These are phyloP conservation scores for Limulus polyphemus DNA, from an alignment of 2,888 invertebrate genomes.

Conservation along the genomic window DNA sequence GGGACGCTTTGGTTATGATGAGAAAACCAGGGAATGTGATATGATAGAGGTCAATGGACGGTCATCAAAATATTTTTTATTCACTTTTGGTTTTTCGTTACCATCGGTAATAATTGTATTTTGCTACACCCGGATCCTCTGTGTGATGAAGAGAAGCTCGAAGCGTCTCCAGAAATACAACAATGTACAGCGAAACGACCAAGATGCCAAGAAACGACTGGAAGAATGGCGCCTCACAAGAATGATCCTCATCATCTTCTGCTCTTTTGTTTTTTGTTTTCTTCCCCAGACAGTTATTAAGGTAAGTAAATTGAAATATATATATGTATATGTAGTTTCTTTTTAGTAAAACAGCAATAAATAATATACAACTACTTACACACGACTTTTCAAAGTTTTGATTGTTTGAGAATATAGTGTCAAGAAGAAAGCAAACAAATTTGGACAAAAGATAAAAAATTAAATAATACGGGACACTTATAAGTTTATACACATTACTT, in stretches of 20 bases:
- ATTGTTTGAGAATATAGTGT: too few species aligned
- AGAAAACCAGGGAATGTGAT: slow-evolving; percentile 64
- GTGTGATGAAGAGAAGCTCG: slow-evolving; percentile 50
- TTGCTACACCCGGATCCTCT: slow-evolving; percentile 58
- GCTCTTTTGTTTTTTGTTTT: slow-evolving; percentile 78
- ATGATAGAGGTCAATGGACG: slow-evolving; percentile 50
- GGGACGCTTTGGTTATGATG: slow-evolving; percentile 68
- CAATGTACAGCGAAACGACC: slow-evolving; percentile 3
- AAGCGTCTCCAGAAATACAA: slow-evolving; percentile 16
- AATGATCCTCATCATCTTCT: slow-evolving; percentile 85
- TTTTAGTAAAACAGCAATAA: too few species aligned
- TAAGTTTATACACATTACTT: too few species aligned
- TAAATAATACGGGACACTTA: too few species aligned
- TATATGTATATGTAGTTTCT: too few species aligned
- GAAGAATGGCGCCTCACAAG: slow-evolving; percentile 24
- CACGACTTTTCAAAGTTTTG: too few species aligned
- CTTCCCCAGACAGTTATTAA: slow-evolving; percentile 83
- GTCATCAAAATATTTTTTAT: slow-evolving; percentile 49
- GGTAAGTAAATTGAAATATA: slow-evolving; percentile 37
- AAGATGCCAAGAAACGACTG: neutral
- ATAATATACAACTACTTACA: too few species aligned
- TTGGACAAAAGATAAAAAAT: too few species aligned
- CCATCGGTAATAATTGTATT: slow-evolving; percentile 73
- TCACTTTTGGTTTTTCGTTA: slow-evolving; percentile 69
- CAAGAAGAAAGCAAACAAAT: too few species aligned